Percentiles rank a stretch among this genome's conserved stretches.
Conservation (phyloP, 2,888 invertebrate species). For the Nemotelus pantherinus region DNA sequence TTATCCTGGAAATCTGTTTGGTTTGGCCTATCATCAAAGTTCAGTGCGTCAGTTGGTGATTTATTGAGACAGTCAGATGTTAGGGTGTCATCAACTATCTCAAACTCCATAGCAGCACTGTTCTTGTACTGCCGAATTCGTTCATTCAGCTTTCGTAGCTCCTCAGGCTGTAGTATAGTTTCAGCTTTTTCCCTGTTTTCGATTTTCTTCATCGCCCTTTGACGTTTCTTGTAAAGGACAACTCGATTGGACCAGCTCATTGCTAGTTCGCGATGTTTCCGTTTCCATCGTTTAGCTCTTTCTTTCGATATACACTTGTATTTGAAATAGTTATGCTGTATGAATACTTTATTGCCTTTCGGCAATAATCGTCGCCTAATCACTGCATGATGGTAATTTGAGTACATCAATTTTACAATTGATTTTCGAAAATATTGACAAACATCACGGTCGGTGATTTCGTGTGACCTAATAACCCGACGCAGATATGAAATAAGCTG, state of each 20-base stretch:
- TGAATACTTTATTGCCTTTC: not conserved
- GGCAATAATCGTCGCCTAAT: not conserved
- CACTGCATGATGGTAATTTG: not conserved
- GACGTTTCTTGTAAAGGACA: constrained; percentile 17
- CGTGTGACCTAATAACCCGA: not conserved
- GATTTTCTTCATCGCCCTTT: constrained; percentile 10
- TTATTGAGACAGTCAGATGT: too few species aligned
- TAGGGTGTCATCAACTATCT: too few species aligned
- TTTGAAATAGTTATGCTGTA: not conserved
- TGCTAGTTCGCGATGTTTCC: not conserved
- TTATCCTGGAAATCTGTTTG: not conserved
- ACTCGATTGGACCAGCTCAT: constrained; percentile 38
- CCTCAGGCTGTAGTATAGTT: not conserved
- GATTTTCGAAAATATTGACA: constrained; percentile 5
- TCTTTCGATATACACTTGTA: not conserved
- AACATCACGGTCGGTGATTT: constrained; percentile 14
- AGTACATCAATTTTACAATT: not conserved
- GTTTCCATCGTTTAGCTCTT: not conserved
- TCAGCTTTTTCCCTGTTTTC: not conserved
- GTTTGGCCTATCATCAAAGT: too few species aligned
- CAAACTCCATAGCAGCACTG: not conserved
- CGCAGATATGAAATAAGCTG: constrained; percentile 4
- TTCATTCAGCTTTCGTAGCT: constrained; percentile 17
- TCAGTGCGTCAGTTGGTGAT: too few species aligned
- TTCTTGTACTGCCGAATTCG: constrained; percentile 24